Percentiles rank a stretch among this genome's conserved stretches.
Evolutionary conservation across 2,797 vertebrate genomes (phyloP).

Genomic region (Glossophaga mutica): DNA sequence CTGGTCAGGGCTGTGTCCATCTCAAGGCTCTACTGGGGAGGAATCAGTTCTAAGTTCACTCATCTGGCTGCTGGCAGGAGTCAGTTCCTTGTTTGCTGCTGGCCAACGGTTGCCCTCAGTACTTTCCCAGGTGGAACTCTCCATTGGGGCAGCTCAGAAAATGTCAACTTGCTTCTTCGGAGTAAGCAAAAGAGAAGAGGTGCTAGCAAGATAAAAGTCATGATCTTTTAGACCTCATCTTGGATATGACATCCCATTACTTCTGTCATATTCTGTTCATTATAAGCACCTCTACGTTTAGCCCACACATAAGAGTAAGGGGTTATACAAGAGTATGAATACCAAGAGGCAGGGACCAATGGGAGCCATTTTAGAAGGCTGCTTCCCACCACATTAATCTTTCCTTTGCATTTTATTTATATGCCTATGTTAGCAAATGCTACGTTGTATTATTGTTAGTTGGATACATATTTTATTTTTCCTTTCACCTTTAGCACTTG

Average conservation of each 20-base stretch:
- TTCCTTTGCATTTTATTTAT: background rate
- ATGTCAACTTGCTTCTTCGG: background rate
- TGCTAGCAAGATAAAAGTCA: background rate
- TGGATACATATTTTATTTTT: background rate
- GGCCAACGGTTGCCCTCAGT: background rate
- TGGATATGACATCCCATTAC: background rate
- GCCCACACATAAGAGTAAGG: background rate
- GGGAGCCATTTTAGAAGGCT: background rate
- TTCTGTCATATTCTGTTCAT: background rate
- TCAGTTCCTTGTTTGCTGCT: background rate
- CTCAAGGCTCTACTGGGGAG: background rate
- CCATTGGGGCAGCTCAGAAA: background rate
- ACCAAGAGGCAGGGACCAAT: no score
- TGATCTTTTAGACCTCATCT: background rate
- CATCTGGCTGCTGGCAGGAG: background rate
- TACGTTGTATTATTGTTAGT: background rate
- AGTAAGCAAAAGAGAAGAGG: background rate
- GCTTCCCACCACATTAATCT: background rate
- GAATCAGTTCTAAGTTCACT: background rate
- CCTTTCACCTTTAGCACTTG: background rate
- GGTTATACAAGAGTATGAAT: no score
- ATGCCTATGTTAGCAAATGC: background rate
- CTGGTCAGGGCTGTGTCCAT: background rate
- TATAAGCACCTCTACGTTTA: background rate
- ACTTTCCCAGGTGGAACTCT: background rate